Conservation (phyloP, 2,113 vertebrate genomes). For the Epinephelus lanceolatus region DNA sequence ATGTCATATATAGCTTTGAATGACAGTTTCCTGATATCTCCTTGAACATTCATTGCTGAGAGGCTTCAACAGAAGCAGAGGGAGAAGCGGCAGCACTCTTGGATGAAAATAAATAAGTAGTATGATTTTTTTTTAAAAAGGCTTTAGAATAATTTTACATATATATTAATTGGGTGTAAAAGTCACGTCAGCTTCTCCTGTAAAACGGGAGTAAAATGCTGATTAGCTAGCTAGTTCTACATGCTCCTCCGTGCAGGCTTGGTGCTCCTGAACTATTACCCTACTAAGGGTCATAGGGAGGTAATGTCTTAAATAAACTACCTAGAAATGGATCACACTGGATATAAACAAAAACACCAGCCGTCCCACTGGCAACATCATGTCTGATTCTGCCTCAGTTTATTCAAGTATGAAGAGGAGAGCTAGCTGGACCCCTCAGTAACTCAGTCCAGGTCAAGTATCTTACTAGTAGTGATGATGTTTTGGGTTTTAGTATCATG, state of each 20-base stretch:
- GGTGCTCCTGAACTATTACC: constrained; percentile 72
- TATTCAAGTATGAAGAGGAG: constrained; percentile 74
- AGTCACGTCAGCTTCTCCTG: constrained; percentile 83
- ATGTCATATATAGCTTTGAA: constrained; percentile 54
- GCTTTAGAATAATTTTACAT: constrained; percentile 82
- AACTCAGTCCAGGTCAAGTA: constrained; percentile 65
- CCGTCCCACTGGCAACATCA: constrained; percentile 58
- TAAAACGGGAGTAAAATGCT: constrained; percentile 86
- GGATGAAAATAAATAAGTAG: constrained; percentile 86
- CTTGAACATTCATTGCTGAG: constrained; percentile 51
- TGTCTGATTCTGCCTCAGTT: constrained; percentile 66
- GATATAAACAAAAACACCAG: constrained; percentile 72
- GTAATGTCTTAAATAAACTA: constrained; percentile 77
- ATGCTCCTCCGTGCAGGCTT: constrained; percentile 72
- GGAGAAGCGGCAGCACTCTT: constrained; percentile 66
- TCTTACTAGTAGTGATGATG: constrained; percentile 29
- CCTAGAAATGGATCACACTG: constrained; percentile 66
- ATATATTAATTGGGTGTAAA: constrained; percentile 86
- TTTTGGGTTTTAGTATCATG: constrained; percentile 14
- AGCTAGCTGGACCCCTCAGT: constrained; percentile 61
- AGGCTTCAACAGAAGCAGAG: constrained; percentile 56
- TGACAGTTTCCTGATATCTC: constrained; percentile 49
- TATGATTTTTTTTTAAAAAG: constrained; percentile 71
- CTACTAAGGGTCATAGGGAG: constrained; percentile 66
- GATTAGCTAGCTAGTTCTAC: constrained; percentile 81